A percentile compares a stretch with the other conserved stretches of the same genome.
Conservation (phyloP, 1,140 invertebrate species). For the Drosophila yakuba region DNA sequence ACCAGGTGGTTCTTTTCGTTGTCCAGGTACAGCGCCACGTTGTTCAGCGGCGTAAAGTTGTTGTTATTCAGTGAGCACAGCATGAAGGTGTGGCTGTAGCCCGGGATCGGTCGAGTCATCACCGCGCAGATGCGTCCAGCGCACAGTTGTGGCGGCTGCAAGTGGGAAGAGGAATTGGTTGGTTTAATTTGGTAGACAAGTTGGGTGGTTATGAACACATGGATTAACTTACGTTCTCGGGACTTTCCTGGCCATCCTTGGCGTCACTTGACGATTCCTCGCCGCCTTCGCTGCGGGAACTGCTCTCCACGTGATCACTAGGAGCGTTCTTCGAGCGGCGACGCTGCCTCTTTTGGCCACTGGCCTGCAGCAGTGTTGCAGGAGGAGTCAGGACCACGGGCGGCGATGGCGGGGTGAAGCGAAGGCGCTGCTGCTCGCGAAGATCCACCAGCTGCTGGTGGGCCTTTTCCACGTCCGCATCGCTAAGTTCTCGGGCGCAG, state of each 20-base stretch:
- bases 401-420: neutral
- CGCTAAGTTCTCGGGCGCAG: slow-evolving; percentile 3
- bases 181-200: too few relatives aligned
- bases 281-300: slow-evolving; percentile 5
- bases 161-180: neutral
- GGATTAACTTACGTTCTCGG: slow-evolving; percentile 28
- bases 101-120: slow-evolving; percentile 71
- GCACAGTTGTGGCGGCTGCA: slow-evolving; percentile 40
- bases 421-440: slow-evolving; percentile 27
- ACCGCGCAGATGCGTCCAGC: slow-evolving; percentile 70
- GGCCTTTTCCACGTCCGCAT: slow-evolving; percentile 42
- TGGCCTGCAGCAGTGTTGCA: neutral
- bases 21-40: slow-evolving; percentile 87
- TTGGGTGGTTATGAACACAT: neutral
- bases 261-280: slow-evolving; percentile 21
- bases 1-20: slow-evolving; percentile 86
- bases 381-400: neutral
- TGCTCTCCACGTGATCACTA: slow-evolving; percentile 11
- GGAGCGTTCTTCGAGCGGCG: slow-evolving; percentile 14
- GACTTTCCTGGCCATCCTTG: slow-evolving; percentile 35
- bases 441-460: slow-evolving; percentile 54
- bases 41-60: slow-evolving; percentile 89
- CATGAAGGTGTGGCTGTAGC: slow-evolving; percentile 87
- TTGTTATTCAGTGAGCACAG: slow-evolving; percentile 89
- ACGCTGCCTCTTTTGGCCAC: slow-evolving; percentile 10